Percentiles rank a stretch among this genome's conserved stretches.
Conservation (phyloP, 2,797 vertebrate genomes). For the Microctenopoma stevenorrisi region DNA sequence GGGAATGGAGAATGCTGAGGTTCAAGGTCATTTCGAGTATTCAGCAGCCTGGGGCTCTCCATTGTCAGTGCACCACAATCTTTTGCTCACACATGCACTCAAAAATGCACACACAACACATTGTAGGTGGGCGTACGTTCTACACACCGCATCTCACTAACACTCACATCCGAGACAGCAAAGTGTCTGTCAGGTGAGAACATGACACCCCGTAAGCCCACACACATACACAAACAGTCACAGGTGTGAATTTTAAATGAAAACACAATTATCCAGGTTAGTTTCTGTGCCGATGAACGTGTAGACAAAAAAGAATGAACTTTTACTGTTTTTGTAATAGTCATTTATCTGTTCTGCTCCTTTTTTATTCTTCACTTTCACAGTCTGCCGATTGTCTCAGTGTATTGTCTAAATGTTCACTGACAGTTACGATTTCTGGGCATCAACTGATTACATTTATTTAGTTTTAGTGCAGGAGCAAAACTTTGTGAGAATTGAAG, state of each 20-base stretch:
- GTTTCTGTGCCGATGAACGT: conserved; percentile 15
- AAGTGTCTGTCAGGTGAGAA: conserved; percentile 85
- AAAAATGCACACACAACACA: conserved; percentile 50
- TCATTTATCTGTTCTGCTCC: conserved; percentile 15
- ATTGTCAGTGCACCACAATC: conserved; percentile 81
- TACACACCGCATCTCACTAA: conserved; percentile 42
- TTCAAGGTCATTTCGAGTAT: conserved; percentile 90
- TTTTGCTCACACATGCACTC: conserved; percentile 66
- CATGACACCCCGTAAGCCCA: conserved; percentile 77
- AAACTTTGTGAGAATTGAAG: conserved; percentile 4
- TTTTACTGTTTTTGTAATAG: conserved; percentile 23
- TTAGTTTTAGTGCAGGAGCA: conserved; percentile 16
- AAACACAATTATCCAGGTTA: conserved; percentile 43
- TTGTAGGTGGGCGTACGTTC: conserved; percentile 42
- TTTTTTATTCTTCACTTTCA: conserved; percentile 7
- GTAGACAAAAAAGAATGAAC: conserved; percentile 23
- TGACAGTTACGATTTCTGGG: conserved; percentile 21
- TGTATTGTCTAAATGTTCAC: conserved; percentile 14
- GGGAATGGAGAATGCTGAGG: conserved; percentile 85
- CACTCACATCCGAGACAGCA: conserved; percentile 56
- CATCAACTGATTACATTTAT: conserved; percentile 22
- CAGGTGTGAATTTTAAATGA: conserved; percentile 42
- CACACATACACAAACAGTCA: conserved; percentile 58
- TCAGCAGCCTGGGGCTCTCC: conserved; percentile 85
- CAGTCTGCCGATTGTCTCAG: conserved; percentile 2